phyloP scores from a whole-genome alignment of 2,797 vertebrate genomes.

The Cyprinodon diabolis region DNA sequence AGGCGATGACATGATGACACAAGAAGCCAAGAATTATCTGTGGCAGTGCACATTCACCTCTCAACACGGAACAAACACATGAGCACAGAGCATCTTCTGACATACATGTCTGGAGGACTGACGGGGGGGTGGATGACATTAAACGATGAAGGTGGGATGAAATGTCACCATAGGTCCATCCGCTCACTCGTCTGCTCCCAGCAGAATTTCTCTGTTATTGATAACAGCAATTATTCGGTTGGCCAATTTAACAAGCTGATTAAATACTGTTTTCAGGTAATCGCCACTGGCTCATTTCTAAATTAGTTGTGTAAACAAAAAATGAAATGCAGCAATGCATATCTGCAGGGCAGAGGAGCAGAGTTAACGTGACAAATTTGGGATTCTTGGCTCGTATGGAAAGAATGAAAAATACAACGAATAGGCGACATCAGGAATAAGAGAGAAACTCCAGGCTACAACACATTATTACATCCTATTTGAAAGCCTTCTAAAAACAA shows the following conservation, averaged over 20 bases:
- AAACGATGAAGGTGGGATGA: constrained; percentile 50
- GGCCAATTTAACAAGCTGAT: constrained; percentile 6
- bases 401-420: neutral
- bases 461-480: no score
- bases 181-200: constrained; percentile 29
- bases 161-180: constrained; percentile 42
- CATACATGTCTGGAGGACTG: constrained; percentile 26
- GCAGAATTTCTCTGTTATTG: constrained; percentile 1
- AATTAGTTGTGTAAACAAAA: constrained; percentile 18
- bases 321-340: constrained; percentile 15
- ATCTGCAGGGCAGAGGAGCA: neutral
- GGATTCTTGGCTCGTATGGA: neutral
- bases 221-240: constrained; percentile 7
- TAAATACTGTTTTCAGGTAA: constrained; percentile 9
- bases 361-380: neutral
- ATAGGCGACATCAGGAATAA: neutral
- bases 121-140: constrained; percentile 45
- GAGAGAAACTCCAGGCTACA: neutral
- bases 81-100: constrained; percentile 22
- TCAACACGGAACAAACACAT: constrained; percentile 29
- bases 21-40: constrained; percentile 53
- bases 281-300: constrained; percentile 2
- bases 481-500: no score
- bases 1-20: constrained; percentile 49
- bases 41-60: constrained; percentile 42